Base-by-base conservation (phyloP, 1,140 invertebrate genomes). In the Octopus sinensis region DNA sequence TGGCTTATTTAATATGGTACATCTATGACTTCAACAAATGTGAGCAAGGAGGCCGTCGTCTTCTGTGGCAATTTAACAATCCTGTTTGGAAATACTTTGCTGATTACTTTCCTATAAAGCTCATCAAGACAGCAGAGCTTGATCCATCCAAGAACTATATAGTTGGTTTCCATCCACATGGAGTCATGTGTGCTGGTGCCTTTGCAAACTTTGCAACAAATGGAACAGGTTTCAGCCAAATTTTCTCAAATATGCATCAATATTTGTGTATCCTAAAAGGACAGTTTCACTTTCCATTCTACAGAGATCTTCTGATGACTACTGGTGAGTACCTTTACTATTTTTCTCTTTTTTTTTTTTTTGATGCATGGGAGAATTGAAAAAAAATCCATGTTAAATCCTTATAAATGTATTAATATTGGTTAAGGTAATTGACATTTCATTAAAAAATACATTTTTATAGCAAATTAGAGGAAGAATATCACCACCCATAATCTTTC, bases 141-240 rank as follows among this genome's bases (percentile, higher is more conserved):
- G 93, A 95, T 86, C 93, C 96, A 2, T 92, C 93, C 7, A 94
- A 92, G 83, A 97, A 97, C 89, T 98, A 98, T 88, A 92, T 98
- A 4, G 93, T 98, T 83, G 95, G 95, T 4, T 94, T 93, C 79
- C 97, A 96, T 91, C 97, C 97, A 2, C 97, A 99, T 90, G 97
- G 97, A 2, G 92, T 98, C 10, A 91, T 96, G 7, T 94, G 94
- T 53, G 92, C 93, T 6, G 96, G 96, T 17, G 92, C 93, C 13
- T 95, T 96, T 87, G 92, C 92, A 1, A 93, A 94, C 82, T 96
- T 98, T 91, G 94, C 92, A 0, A 96, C 96, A 0, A 95, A 97
- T 84, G 93, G 92, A 9, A 91, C 92, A 0, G 91, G 93, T 17
- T 96, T 96, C 89, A 91, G 92, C 17, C 90, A 95, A 80, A 82